Evolutionary conservation across 2,797 vertebrate species (phyloP).

Genomic region (Antrozous pallidus): DNA sequence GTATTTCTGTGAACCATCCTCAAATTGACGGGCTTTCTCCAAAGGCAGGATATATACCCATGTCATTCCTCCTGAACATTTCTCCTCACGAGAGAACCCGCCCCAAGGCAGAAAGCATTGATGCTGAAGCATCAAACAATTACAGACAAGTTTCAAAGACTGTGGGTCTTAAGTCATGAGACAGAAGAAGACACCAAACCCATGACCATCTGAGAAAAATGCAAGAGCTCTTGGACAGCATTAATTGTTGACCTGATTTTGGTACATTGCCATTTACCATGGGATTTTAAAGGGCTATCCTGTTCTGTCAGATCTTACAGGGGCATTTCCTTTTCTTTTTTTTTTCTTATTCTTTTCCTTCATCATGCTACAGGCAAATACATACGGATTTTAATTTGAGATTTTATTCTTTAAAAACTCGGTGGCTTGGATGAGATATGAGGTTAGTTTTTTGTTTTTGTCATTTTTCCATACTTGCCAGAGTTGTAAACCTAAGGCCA

Average conservation of each 20-base stretch:
- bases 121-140: background rate
- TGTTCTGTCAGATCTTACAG: background rate
- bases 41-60: background rate
- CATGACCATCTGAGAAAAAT: background rate
- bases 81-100: background rate
- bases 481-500: slow-evolving; percentile 59
- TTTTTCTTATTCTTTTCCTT: slow-evolving; percentile 1
- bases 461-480: slow-evolving; percentile 51
- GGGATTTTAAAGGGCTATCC: background rate
- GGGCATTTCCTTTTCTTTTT: slow-evolving; percentile 22
- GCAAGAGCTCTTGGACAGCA: background rate
- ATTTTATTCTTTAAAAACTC: slow-evolving; percentile 56
- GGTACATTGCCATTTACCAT: background rate
- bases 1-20: background rate
- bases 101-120: background rate
- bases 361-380: slow-evolving; percentile 42
- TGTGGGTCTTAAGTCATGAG: rapidly evolving
- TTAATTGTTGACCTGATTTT: background rate
- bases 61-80: background rate
- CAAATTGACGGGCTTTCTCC: background rate
- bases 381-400: slow-evolving; percentile 65
- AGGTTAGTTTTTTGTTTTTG: background rate
- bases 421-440: background rate
- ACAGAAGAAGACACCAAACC: background rate
- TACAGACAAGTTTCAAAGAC: background rate